These are phyloP conservation scores for Austrofundulus limnaeus DNA, from an alignment of 2,113 vertebrate genomes.

Conservation along the genomic window DNA sequence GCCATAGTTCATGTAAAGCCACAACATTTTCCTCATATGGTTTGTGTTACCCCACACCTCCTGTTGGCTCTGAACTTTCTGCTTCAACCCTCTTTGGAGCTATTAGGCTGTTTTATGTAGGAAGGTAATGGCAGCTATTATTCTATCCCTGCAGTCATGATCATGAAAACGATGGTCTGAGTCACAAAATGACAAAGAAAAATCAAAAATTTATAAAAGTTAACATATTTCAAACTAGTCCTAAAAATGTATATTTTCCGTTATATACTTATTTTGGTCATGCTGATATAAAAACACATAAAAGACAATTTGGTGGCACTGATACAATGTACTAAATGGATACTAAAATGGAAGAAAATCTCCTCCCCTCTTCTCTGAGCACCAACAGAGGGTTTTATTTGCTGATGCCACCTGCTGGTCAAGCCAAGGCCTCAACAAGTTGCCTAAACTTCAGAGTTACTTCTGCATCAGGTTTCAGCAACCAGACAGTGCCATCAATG, in stretches of 20 bases:
- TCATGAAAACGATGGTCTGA: constrained; percentile 14
- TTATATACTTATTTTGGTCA: too few species aligned
- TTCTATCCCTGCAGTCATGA: constrained; percentile 8
- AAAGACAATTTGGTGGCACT: too few species aligned
- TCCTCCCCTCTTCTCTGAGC: not conserved
- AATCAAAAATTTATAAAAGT: too few species aligned
- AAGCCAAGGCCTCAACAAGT: constrained; percentile 35
- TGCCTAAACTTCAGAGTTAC: constrained; percentile 3
- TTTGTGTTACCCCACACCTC: constrained; percentile 38
- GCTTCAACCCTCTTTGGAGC: constrained; percentile 38
- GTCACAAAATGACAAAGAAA: too few species aligned
- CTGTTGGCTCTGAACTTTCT: constrained; percentile 24
- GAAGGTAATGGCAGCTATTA: constrained; percentile 33
- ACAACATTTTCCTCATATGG: constrained; percentile 58
- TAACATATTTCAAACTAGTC: too few species aligned
- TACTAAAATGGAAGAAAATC: constrained; percentile 3
- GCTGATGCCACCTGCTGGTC: constrained; percentile 60
- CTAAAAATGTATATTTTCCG: too few species aligned
- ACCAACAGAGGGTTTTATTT: constrained; percentile 17
- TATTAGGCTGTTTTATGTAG: constrained; percentile 56
- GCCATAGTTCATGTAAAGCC: constrained; percentile 45
- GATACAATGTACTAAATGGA: too few species aligned
- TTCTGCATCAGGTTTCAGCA: constrained; percentile 4
- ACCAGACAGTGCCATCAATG: not conserved
- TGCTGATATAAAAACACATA: too few species aligned